A percentile compares a stretch with the other conserved stretches of the same genome.
Conservation (phyloP, 2,113 vertebrate genomes). For the Colinus virginianus region DNA sequence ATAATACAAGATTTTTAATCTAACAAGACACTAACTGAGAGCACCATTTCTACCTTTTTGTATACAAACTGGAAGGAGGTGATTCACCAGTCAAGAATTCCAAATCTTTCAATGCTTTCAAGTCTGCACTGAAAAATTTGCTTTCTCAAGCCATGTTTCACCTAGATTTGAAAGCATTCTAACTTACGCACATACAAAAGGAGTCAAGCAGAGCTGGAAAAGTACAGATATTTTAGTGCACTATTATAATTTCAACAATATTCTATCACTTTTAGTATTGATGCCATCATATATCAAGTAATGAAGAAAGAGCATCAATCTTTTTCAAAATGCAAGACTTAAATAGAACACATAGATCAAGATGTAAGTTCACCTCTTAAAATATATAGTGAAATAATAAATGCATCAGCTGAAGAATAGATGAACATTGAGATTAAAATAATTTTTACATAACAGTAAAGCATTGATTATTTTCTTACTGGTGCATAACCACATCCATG, state of each 20-base stretch:
- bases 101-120: background rate
- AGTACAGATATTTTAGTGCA: background rate
- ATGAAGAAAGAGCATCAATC: background rate
- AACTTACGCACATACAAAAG: background rate
- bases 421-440: background rate
- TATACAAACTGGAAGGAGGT: background rate
- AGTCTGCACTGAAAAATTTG: background rate
- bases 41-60: background rate
- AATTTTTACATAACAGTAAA: background rate
- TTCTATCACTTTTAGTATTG: background rate
- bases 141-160: background rate
- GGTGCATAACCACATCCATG: fast-evolving
- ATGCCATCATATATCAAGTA: background rate
- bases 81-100: background rate
- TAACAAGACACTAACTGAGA: background rate
- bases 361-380: background rate
- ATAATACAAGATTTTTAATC: background rate
- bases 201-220: background rate
- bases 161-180: background rate
- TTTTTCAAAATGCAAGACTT: background rate
- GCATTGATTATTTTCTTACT: background rate
- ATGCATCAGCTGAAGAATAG: background rate
- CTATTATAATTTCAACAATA: background rate
- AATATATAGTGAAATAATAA: background rate
- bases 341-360: background rate